Conservation (phyloP, 2,113 vertebrate genomes). For the Hippolais icterina region DNA sequence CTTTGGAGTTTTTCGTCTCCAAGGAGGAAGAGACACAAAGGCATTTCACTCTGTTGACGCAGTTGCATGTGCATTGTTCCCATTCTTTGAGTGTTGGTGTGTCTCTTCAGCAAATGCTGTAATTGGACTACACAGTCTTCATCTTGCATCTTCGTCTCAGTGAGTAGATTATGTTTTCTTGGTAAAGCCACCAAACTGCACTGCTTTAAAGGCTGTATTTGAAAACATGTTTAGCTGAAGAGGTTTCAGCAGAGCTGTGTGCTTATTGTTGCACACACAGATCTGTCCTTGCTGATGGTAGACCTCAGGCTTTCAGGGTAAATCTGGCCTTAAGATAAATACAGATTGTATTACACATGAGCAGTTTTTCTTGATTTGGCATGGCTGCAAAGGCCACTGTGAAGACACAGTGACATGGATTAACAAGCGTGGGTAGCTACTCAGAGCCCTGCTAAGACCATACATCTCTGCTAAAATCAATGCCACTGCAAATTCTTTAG, state of each 20-base stretch:
- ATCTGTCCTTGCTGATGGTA: background rate
- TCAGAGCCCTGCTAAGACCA: background rate
- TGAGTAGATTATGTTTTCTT: background rate
- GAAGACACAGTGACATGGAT: background rate
- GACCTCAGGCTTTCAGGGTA: background rate
- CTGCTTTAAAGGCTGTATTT: background rate
- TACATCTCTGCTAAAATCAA: background rate
- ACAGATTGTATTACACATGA: background rate
- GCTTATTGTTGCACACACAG: background rate
- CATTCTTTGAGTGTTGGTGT: background rate
- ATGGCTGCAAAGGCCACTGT: background rate
- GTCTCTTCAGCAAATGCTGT: background rate
- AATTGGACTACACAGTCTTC: background rate
- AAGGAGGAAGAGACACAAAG: background rate
- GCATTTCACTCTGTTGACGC: slow-evolving; percentile 12
- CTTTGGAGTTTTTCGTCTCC: slow-evolving; percentile 40
- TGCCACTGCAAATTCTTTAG: background rate
- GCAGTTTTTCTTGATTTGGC: background rate
- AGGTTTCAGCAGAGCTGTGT: background rate
- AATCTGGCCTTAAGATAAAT: background rate
- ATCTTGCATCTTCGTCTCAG: background rate
- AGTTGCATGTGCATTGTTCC: background rate
- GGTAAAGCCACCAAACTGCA: background rate
- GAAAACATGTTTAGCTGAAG: background rate
- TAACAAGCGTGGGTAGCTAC: background rate